phyloP scores from a whole-genome alignment of 1,140 invertebrate genomes.

The Bathynomus jamesi region DNA sequence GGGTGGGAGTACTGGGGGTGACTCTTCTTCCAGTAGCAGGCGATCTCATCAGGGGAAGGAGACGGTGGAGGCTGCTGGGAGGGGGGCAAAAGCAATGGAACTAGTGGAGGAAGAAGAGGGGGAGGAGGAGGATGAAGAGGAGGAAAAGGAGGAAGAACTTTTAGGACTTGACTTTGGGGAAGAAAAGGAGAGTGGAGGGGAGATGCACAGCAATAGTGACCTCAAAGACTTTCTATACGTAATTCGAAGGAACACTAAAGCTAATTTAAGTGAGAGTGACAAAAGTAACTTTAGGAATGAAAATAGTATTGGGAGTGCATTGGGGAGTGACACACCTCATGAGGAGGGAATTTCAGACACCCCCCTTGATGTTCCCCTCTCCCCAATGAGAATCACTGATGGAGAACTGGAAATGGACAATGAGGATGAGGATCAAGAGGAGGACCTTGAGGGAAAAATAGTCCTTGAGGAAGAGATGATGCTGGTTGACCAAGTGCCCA shows the following conservation, averaged over 20 bases:
- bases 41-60: conserved; percentile 15
- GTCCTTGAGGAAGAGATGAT: conserved; percentile 5
- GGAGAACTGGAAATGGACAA: conserved; percentile 1
- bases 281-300: neutral
- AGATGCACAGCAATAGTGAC: conserved; percentile 30
- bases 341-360: conserved; percentile 11
- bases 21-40: conserved; percentile 15
- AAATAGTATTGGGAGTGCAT: neutral
- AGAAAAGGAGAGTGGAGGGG: conserved; percentile 23
- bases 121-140: neutral
- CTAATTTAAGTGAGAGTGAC: neutral
- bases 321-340: conserved; percentile 14
- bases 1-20: conserved; percentile 18
- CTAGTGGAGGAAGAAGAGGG: neutral
- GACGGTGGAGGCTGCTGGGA: conserved; percentile 10
- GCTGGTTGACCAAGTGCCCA: neutral
- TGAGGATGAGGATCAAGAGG: conserved; percentile 6
- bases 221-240: conserved; percentile 23
- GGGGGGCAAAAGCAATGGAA: neutral
- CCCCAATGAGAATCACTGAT: conserved; percentile 9
- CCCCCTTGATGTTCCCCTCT: neutral
- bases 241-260: neutral
- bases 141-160: conserved; percentile 4
- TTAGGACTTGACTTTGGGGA: conserved; percentile 29
- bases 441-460: neutral